Conservation (phyloP, 2,797 vertebrate genomes). For the Pipistrellus pipistrellus region DNA sequence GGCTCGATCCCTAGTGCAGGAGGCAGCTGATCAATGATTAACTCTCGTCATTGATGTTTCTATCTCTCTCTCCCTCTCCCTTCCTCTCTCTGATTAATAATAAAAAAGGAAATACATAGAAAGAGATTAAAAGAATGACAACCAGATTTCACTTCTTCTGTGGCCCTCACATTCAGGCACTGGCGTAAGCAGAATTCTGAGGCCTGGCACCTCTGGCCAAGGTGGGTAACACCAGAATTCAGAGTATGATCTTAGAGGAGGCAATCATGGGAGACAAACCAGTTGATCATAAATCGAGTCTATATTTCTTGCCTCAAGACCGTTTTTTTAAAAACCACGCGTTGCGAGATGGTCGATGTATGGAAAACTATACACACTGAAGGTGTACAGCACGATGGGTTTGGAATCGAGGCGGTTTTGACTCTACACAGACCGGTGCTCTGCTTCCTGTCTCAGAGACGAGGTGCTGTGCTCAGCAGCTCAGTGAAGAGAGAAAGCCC, state of each 20-base stretch:
- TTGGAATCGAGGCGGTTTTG: not conserved
- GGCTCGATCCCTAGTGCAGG: no score
- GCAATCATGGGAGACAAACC: not conserved
- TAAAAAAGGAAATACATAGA: no score
- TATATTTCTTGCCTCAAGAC: not conserved
- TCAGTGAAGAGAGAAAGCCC: not conserved
- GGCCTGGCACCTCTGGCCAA: not conserved
- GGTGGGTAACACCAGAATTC: not conserved
- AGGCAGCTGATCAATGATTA: no score
- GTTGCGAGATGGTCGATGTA: not conserved
- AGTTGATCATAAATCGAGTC: not conserved
- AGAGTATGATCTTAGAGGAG: not conserved
- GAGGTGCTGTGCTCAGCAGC: not conserved
- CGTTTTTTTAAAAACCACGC: not conserved
- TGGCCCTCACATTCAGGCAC: not conserved
- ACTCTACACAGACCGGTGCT: not conserved
- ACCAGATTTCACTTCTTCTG: not conserved
- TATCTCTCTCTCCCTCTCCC: no score
- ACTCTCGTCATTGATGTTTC: no score
- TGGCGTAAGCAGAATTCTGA: not conserved
- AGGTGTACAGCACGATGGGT: not conserved
- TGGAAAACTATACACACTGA: not conserved
- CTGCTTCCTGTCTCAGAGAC: not conserved
- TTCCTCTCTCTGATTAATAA: no score
- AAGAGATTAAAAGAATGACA: not conserved